Conservation (phyloP, 2,888 invertebrate genomes). For the Ormyrus nitidulus region DNA sequence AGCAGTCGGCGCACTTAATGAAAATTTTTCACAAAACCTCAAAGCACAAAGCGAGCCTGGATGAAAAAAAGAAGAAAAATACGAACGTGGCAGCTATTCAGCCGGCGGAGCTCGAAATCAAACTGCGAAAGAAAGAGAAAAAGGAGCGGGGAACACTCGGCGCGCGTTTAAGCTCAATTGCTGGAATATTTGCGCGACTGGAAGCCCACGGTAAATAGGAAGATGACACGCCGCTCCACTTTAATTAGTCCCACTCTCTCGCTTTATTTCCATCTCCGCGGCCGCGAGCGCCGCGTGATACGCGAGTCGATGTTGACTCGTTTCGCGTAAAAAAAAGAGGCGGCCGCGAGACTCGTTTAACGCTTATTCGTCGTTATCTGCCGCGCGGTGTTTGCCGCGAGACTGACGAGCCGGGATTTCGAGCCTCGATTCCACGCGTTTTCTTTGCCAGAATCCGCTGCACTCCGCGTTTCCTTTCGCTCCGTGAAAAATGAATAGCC, state of each 20-base stretch:
- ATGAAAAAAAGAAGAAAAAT: too few relatives aligned
- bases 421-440: too few relatives aligned
- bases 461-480: too few relatives aligned
- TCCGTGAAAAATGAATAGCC: too few relatives aligned
- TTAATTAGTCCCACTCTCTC: slow-evolving; percentile 37
- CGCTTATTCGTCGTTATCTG: slow-evolving; percentile 8
- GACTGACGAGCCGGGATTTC: too few relatives aligned
- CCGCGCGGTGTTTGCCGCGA: too few relatives aligned
- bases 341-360: background rate
- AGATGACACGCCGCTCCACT: slow-evolving; percentile 48
- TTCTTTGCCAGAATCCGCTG: too few relatives aligned
- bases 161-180: slow-evolving; percentile 40
- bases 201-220: slow-evolving; percentile 30
- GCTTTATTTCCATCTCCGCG: background rate
- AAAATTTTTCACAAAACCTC: too few relatives aligned
- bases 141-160: background rate
- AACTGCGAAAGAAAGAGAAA: slow-evolving; percentile 18
- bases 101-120: slow-evolving; percentile 35
- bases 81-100: background rate
- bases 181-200: slow-evolving; percentile 39
- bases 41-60: too few relatives aligned
- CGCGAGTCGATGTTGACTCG: slow-evolving; percentile 25
- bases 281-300: too few relatives aligned
- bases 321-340: background rate
- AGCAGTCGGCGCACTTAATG: too few relatives aligned